These are phyloP conservation scores for Aspidiotus rigidus DNA, from an alignment of 2,888 invertebrate species.

Conservation along the genomic window DNA sequence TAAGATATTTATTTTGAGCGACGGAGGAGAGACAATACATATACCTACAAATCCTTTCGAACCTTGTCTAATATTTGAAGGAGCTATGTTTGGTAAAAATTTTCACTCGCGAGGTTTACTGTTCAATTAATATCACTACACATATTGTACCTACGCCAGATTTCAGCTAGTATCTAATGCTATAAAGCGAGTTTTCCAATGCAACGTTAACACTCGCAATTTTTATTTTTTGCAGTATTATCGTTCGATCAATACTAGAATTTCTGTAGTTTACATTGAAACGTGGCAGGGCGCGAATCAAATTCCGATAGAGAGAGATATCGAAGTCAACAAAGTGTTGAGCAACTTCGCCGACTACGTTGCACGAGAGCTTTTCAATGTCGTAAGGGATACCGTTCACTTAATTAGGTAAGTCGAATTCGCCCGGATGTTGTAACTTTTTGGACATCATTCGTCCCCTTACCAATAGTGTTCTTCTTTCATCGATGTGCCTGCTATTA, in stretches of 20 bases:
- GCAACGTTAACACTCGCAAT: background rate
- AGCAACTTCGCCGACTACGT: conserved; percentile 88
- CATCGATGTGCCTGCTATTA: no score
- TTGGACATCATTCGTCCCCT: no score
- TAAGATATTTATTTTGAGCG: no score
- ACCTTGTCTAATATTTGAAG: no score
- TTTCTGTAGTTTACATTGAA: conserved; percentile 92
- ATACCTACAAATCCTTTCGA: no score
- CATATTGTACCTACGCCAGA: background rate
- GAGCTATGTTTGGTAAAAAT: no score
- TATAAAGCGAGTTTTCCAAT: background rate
- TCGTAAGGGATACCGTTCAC: conserved; percentile 85
- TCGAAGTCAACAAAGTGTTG: conserved; percentile 80
- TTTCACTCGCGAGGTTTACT: no score
- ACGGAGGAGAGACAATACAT: no score
- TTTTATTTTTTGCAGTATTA: conserved; percentile 60
- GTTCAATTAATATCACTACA: no score
- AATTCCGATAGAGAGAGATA: conserved; percentile 67
- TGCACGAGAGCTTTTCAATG: conserved; percentile 71
- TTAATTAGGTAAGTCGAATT: conserved; percentile 67
- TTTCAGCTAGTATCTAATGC: background rate
- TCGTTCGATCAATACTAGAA: conserved; percentile 84
- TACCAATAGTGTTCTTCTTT: no score
- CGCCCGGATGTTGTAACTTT: background rate
- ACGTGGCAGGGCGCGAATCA: conserved; percentile 91